These are phyloP conservation scores for Stramonita haemastoma DNA, from an alignment of 2,888 invertebrate species.

Conservation along the genomic window DNA sequence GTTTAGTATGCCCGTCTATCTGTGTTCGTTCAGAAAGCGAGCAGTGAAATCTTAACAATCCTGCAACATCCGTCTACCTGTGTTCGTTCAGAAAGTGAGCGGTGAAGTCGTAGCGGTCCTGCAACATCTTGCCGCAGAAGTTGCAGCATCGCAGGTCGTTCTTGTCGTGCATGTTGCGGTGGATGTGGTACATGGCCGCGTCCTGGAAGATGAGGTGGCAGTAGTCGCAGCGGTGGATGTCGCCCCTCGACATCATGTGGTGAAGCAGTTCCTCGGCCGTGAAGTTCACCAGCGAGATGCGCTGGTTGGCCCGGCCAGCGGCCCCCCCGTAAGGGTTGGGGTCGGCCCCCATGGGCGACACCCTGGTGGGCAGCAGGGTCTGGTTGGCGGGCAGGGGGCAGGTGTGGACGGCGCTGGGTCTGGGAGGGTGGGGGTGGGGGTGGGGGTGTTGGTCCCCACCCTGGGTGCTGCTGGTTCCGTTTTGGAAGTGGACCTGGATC, in stretches of 20 bases:
- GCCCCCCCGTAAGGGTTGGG: background rate
- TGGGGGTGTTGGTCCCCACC: background rate
- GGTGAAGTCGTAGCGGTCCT: conserved; percentile 62
- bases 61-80: background rate
- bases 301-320: conserved; percentile 50
- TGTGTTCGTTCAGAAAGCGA: conserved; percentile 60
- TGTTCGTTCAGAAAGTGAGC: conserved; percentile 63
- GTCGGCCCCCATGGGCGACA: background rate
- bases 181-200: conserved; percentile 65
- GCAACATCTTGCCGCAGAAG: conserved; percentile 60
- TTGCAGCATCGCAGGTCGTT: conserved; percentile 61
- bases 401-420: conserved; percentile 47
- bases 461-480: background rate
- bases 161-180: conserved; percentile 66
- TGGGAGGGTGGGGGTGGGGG: background rate
- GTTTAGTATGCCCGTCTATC: conserved; percentile 55
- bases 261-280: conserved; percentile 59
- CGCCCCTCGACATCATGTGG: conserved; percentile 60
- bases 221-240: conserved; percentile 61
- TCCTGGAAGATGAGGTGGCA: conserved; percentile 64
- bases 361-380: conserved; percentile 25
- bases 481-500: conserved; percentile 2
- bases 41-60: conserved; percentile 64
- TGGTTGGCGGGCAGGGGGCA: conserved; percentile 45
- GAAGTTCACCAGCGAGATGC: conserved; percentile 60